A percentile compares a stretch with the other conserved stretches of the same genome.
Conservation (phyloP, 2,888 invertebrate genomes). For the Thera britannica region DNA sequence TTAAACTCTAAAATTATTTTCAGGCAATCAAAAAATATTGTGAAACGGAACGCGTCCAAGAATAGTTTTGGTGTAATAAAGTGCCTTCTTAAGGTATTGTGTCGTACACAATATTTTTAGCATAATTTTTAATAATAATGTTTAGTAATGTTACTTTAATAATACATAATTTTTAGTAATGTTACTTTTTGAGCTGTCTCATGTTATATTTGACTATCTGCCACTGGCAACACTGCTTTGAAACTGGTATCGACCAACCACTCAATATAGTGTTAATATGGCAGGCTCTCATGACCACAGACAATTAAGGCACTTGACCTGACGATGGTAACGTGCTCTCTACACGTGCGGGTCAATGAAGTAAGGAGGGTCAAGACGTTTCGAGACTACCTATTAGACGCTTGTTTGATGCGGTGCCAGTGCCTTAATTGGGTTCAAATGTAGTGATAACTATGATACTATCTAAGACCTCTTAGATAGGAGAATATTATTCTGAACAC, state of each 20-base stretch:
- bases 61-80: too few relatives aligned
- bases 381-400: conserved; percentile 46
- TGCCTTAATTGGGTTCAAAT: conserved; percentile 37
- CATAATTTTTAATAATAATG: too few relatives aligned
- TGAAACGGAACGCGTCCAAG: too few relatives aligned
- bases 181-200: too few relatives aligned
- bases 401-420: conserved; percentile 41
- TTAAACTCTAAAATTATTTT: too few relatives aligned
- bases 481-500: too few relatives aligned
- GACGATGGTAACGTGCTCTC: conserved; percentile 50
- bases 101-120: too few relatives aligned
- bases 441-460: conserved; percentile 29
- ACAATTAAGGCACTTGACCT: conserved; percentile 77
- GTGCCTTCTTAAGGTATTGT: too few relatives aligned
- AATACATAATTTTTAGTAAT: too few relatives aligned
- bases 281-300: conserved; percentile 46
- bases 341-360: conserved; percentile 56
- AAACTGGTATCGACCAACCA: conserved; percentile 29
- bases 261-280: conserved; percentile 29
- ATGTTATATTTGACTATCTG: too few relatives aligned
- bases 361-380: conserved; percentile 54
- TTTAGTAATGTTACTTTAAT: too few relatives aligned
- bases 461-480: conserved; percentile 1
- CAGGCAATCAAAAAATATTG: too few relatives aligned
- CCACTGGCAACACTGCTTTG: not conserved